Percentiles rank a stretch among this genome's conserved stretches.
These are phyloP conservation scores for Hanleya hanleyi DNA, from an alignment of 2,888 invertebrate genomes.

Conservation along the genomic window DNA sequence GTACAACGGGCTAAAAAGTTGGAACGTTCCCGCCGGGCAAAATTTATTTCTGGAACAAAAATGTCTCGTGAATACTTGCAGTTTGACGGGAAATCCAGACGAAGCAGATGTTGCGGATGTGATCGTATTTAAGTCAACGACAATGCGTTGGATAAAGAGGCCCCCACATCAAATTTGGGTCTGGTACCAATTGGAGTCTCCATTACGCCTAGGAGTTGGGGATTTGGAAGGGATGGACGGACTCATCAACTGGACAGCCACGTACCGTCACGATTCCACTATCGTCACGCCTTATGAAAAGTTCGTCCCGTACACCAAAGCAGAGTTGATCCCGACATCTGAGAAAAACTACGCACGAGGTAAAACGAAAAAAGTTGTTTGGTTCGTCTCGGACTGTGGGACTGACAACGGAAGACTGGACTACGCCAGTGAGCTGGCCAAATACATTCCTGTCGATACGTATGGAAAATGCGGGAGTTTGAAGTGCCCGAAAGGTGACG, in stretches of 20 bases:
- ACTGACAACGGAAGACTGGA: slow-evolving; percentile 91
- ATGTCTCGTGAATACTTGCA: slow-evolving; percentile 93
- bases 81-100: slow-evolving; percentile 83
- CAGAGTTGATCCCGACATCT: slow-evolving; percentile 77
- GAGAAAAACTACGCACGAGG: slow-evolving; percentile 80
- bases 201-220: slow-evolving; percentile 95
- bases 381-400: slow-evolving; percentile 98
- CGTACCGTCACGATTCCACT: slow-evolving; percentile 95
- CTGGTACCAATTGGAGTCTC: slow-evolving; percentile 95
- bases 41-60: slow-evolving; percentile 81
- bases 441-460: slow-evolving; percentile 81
- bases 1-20: slow-evolving; percentile 55
- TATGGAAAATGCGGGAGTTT: slow-evolving; percentile 69
- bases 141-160: slow-evolving; percentile 59
- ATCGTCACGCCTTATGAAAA: slow-evolving; percentile 96
- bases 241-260: slow-evolving; percentile 97
- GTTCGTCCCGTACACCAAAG: slow-evolving; percentile 90
- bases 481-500: slow-evolving; percentile 76
- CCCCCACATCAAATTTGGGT: slow-evolving; percentile 82
- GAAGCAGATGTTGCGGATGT: slow-evolving; percentile 87
- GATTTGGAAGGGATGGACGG: slow-evolving; percentile 82
- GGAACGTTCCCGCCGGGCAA: slow-evolving; percentile 74
- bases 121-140: slow-evolving; percentile 80
- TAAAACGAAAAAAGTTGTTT: slow-evolving; percentile 94
- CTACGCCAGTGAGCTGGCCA: slow-evolving; percentile 88